Evolutionary conservation across 2,888 invertebrate species (phyloP), one percentile per base, ranked within the genome.

Genomic region (Diarsia dahlii): DNA sequence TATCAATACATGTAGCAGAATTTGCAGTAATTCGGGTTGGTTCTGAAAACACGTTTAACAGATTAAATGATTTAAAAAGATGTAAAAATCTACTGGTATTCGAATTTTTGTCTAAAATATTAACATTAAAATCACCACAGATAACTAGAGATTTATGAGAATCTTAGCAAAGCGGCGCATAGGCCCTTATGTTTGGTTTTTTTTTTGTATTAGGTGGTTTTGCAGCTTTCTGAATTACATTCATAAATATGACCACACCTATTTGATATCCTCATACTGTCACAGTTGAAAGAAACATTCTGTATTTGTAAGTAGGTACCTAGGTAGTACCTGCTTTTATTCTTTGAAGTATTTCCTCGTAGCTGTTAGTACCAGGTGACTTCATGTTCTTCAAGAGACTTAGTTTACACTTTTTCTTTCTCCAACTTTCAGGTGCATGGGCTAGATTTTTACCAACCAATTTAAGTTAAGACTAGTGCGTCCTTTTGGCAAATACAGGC

Each of bases 331-430:
- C 15, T n/a, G 28, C 62, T 64, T 54, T 54, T 28, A 68, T 76
- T 76, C 46, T 52, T 76, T 15, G 28, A 34, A 68, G 54, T 60
- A 60, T 45, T 65, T 76, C 23, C 50, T 50, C 54, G 23, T 45
- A 60, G 45, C 13, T 8, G 50, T 34, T 75, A 45, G 75, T 56
- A 45, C 64, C 34, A 18, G 76, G 56, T 60, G 69, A 77, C 82
- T 82, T 82, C 76, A 10, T 69, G 68, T 82, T 58, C 39, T 77
- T 75, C 23, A 15, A 63, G 48, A 63, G 62, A 23, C 76, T 81
- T 81, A 62, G 39, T 74, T 66, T 45, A 50, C 34, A 74, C 56
- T 65, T 18, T 50, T 74, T 73, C 28, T 74, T 56, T 67, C 12
- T 63, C 6, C n/a, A 81, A 81, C 46, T 81, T 78, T 74, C 52